Conservation (phyloP, 2,797 vertebrate species). For the Rhinogobio ventralis region DNA sequence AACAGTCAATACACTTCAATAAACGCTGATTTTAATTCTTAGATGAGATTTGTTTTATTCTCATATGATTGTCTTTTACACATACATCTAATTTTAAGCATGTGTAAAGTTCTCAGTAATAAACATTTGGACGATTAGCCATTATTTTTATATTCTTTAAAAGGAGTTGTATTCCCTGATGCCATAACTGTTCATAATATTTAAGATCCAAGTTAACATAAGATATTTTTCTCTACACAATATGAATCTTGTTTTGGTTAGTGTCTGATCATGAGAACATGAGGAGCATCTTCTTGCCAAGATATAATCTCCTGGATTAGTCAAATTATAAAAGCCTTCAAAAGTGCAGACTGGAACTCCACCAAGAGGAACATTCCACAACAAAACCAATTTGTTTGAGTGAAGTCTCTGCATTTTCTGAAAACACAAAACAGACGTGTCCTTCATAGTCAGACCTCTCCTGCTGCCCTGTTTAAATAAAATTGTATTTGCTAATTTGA, state of each 20-base stretch:
- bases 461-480: background rate
- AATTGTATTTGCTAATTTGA: background rate
- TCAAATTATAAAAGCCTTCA: conserved; percentile 50
- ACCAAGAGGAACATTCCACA: conserved; percentile 56
- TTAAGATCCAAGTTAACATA: background rate
- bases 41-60: background rate
- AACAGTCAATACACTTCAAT: background rate
- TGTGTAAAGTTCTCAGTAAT: background rate
- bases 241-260: conserved; percentile 21
- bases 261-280: conserved; percentile 18
- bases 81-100: background rate
- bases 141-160: conserved; percentile 4
- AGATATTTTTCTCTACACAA: background rate
- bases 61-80: background rate
- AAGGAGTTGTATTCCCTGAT: background rate
- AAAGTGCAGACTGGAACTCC: conserved; percentile 45
- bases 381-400: conserved; percentile 48
- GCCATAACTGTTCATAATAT: background rate
- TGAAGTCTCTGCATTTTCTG: conserved; percentile 28
- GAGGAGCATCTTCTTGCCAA: conserved; percentile 20
- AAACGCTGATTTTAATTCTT: background rate
- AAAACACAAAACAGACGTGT: conserved; percentile 51
- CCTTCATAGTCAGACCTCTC: background rate
- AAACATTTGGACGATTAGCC: background rate
- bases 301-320: conserved; percentile 36